Conservation (phyloP, 2,888 invertebrate genomes). For the Microchrysa polita region DNA sequence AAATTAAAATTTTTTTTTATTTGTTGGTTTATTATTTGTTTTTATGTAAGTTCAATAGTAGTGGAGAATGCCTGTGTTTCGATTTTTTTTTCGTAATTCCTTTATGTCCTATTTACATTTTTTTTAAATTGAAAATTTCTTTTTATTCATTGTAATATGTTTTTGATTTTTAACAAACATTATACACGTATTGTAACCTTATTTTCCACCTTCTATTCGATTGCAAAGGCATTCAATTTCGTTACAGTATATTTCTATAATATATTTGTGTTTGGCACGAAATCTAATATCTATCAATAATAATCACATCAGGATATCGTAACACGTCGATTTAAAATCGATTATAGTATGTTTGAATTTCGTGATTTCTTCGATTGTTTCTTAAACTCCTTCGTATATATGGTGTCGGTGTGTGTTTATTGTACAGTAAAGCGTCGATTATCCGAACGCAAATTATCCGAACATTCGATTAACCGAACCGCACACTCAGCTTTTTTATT, state of each 20-base stretch:
- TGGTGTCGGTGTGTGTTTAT: background rate
- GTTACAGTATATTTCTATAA: conserved; percentile 2
- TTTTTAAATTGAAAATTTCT: conserved; percentile 1
- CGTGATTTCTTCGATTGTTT: conserved; percentile 21
- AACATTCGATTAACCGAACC: too few species aligned
- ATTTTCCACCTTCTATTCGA: background rate
- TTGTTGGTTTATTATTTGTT: too few species aligned
- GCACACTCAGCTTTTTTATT: too few species aligned
- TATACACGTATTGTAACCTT: background rate
- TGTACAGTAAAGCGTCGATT: too few species aligned
- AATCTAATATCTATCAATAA: conserved; percentile 44
- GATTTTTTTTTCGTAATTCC: background rate
- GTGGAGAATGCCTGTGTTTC: background rate
- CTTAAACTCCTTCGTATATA: background rate
- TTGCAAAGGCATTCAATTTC: background rate
- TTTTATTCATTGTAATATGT: too few species aligned
- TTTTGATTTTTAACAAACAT: too few species aligned
- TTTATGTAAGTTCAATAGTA: background rate
- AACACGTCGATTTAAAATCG: conserved; percentile 46
- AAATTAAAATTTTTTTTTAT: too few species aligned
- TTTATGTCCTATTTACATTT: too few species aligned
- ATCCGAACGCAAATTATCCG: too few species aligned
- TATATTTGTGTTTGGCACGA: conserved; percentile 44
- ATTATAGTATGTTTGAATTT: conserved; percentile 37
- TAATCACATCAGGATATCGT: conserved; percentile 45